These are phyloP conservation scores for Camptogramma bilineatum DNA, from an alignment of 2,888 invertebrate genomes.

Conservation along the genomic window DNA sequence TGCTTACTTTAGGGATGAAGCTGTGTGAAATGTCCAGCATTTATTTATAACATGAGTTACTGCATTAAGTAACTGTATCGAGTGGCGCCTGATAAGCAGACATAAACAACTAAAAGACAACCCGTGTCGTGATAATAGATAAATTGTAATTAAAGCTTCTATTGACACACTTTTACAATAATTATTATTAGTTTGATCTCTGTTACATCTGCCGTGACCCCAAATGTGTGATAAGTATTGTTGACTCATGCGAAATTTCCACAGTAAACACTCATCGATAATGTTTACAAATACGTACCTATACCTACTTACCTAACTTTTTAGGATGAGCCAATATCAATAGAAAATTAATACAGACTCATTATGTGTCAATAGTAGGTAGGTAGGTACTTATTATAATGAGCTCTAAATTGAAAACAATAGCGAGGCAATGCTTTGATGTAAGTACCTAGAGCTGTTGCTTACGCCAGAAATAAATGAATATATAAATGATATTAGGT, in stretches of 20 bases:
- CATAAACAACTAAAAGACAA: slow-evolving; percentile 48
- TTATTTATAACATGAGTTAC: too few species aligned
- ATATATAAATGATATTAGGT: too few species aligned
- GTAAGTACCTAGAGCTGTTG: background rate
- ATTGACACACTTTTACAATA: slow-evolving; percentile 53
- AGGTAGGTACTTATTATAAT: background rate
- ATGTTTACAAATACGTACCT: background rate
- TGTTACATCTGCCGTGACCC: slow-evolving; percentile 49
- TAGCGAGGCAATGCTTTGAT: background rate
- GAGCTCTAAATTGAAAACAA: background rate
- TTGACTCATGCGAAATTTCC: slow-evolving; percentile 55
- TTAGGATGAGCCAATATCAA: background rate
- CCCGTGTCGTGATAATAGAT: slow-evolving; percentile 43
- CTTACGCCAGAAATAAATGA: background rate
- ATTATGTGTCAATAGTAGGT: background rate
- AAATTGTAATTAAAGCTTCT: slow-evolving; percentile 46
- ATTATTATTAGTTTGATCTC: slow-evolving; percentile 47
- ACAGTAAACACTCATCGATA: background rate
- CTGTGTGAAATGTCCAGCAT: too few species aligned
- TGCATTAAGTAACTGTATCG: slow-evolving; percentile 13
- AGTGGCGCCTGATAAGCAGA: slow-evolving; percentile 43
- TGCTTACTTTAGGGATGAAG: too few species aligned
- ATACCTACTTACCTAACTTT: too few species aligned
- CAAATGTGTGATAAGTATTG: slow-evolving; percentile 39
- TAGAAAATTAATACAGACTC: background rate